A percentile compares a stretch with the other conserved stretches of the same genome.
Evolutionary conservation across 2,113 vertebrate species (phyloP).

Genomic region (Neodon shergylaensis): DNA sequence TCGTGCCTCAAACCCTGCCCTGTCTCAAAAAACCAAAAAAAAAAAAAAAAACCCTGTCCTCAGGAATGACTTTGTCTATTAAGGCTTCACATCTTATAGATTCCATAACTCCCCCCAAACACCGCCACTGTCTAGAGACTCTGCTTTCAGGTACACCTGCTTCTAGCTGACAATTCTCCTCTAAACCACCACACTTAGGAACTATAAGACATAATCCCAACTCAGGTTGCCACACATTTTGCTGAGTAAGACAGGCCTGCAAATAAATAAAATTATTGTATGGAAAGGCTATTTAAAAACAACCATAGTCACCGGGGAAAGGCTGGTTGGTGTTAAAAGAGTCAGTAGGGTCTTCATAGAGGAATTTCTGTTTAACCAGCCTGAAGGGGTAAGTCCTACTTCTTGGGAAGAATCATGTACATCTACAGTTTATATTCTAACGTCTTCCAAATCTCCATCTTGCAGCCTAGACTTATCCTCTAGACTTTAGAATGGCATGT

Average conservation of each 20-base stretch:
- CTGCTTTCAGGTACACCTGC: neutral
- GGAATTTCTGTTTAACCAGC: neutral
- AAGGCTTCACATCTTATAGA: neutral
- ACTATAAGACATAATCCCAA: neutral
- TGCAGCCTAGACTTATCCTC: neutral
- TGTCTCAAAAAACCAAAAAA: no score
- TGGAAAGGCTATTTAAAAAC: neutral
- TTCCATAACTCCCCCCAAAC: neutral
- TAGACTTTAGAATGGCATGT: neutral
- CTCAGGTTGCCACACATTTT: neutral
- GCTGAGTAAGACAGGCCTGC: neutral
- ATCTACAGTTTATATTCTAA: neutral
- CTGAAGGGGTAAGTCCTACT: neutral
- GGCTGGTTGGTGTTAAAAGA: neutral
- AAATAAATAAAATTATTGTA: neutral
- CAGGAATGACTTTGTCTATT: neutral
- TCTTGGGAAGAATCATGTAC: neutral
- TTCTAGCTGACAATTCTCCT: neutral
- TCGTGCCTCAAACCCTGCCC: no score
- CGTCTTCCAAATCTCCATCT: neutral
- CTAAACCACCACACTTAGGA: neutral
- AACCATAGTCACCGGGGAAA: neutral
- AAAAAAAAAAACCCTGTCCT: neutral
- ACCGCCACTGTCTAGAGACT: neutral
- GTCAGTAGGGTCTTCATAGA: neutral